Conservation (phyloP, 2,797 vertebrate genomes). For the Rousettus madagascariensis region DNA sequence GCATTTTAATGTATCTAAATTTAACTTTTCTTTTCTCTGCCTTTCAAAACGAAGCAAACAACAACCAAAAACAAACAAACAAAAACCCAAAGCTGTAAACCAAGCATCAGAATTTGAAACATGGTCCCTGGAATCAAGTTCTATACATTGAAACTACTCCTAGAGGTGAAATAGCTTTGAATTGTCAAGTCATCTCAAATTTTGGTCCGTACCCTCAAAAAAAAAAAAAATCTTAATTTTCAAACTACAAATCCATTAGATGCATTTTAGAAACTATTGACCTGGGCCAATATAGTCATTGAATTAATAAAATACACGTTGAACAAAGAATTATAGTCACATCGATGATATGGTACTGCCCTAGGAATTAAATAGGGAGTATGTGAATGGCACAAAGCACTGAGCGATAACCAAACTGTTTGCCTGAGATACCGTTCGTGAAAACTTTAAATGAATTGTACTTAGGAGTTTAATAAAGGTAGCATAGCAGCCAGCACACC, state of each 20-base stretch:
- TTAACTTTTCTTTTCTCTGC: not conserved
- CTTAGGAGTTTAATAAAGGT: not conserved
- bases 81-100: not conserved
- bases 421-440: not conserved
- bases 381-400: not conserved
- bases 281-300: accelerated
- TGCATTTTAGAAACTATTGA: not conserved
- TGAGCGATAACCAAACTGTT: not conserved
- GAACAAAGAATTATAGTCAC: not conserved
- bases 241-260: not conserved
- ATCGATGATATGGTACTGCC: accelerated
- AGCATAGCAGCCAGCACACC: accelerated
- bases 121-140: not conserved
- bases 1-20: not conserved
- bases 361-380: not conserved
- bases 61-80: not conserved
- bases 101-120: not conserved
- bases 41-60: not conserved
- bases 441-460: not conserved
- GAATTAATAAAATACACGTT: not conserved
- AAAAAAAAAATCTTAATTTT: not conserved
- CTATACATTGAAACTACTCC: not conserved
- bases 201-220: not conserved
- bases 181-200: not conserved
- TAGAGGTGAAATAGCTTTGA: not conserved